These are phyloP conservation scores for Chymomyza fuscimana DNA, from an alignment of 2,888 invertebrate species.

Conservation along the genomic window DNA sequence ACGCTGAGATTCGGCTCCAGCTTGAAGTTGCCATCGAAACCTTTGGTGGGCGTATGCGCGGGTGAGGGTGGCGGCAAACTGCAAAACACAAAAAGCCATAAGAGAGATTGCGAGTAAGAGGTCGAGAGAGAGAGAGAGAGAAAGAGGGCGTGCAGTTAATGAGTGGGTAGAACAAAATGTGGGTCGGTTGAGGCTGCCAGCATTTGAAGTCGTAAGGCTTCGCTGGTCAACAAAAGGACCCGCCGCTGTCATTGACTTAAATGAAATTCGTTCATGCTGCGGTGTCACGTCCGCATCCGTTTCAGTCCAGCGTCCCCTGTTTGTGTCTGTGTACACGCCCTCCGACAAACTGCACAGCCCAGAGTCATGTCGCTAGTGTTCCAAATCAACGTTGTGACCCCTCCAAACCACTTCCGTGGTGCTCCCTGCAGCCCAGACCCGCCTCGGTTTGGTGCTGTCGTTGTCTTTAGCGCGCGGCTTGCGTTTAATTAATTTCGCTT, in stretches of 20 bases:
- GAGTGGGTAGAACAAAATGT: constrained; percentile 19
- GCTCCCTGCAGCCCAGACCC: neutral
- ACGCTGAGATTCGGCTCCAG: constrained; percentile 78
- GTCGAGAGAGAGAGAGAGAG: neutral
- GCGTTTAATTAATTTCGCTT: constrained; percentile 73
- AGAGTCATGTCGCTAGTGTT: constrained; percentile 8
- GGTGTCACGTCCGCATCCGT: constrained; percentile 24
- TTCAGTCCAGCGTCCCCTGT: neutral
- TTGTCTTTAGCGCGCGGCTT: constrained; percentile 19
- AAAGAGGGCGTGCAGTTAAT: constrained; percentile 2
- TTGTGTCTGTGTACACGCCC: constrained; percentile 1
- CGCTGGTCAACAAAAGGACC: neutral
- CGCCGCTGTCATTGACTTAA: neutral
- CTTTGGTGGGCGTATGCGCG: constrained; percentile 77
- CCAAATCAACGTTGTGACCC: constrained; percentile 11
- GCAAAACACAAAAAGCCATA: constrained; percentile 18
- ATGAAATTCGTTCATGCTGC: constrained; percentile 29
- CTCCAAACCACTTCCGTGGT: neutral
- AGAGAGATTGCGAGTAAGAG: neutral
- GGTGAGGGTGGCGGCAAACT: constrained; percentile 77
- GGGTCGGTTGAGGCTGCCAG: constrained; percentile 26
- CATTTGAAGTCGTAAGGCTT: neutral
- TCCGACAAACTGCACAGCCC: constrained; percentile 9
- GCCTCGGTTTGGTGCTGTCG: constrained; percentile 24
- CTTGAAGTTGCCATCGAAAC: constrained; percentile 78